phyloP scores from a whole-genome alignment of 2,797 vertebrate genomes.

The Typhlichthys eigenmanni region DNA sequence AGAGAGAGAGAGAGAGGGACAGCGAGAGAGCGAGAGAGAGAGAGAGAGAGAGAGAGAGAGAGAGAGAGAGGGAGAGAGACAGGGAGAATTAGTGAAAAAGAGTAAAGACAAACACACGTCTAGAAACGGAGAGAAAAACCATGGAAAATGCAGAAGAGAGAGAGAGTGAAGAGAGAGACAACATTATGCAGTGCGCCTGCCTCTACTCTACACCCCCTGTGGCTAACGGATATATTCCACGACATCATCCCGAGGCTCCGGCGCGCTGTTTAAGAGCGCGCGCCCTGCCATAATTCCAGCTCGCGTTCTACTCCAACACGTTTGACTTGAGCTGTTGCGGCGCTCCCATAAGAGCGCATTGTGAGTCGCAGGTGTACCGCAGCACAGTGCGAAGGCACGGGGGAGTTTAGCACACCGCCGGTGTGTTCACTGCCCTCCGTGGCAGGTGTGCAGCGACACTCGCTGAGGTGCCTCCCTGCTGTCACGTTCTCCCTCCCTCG shows the following conservation, averaged over 20 bases:
- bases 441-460: slow-evolving; percentile 58
- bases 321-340: slow-evolving; percentile 47
- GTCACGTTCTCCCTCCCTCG: slow-evolving; percentile 43
- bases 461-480: slow-evolving; percentile 45
- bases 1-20: slow-evolving; percentile 4
- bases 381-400: slow-evolving; percentile 25
- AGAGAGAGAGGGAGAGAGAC: slow-evolving; percentile 9
- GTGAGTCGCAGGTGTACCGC: slow-evolving; percentile 25
- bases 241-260: slow-evolving; percentile 43
- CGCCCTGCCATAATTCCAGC: slow-evolving; percentile 42
- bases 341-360: slow-evolving; percentile 53
- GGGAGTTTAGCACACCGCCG: slow-evolving; percentile 28
- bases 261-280: slow-evolving; percentile 27
- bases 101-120: background rate
- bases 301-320: slow-evolving; percentile 19
- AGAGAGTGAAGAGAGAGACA: slow-evolving; percentile 21
- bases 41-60: background rate
- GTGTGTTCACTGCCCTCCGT: slow-evolving; percentile 55
- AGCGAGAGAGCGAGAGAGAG: too few relatives aligned
- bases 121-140: background rate
- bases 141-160: background rate
- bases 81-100: slow-evolving; percentile 18
- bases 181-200: slow-evolving; percentile 7
- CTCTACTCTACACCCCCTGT: slow-evolving; percentile 20
- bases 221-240: slow-evolving; percentile 47